Percentiles rank a stretch among this genome's conserved stretches.
Conservation (phyloP, 1,140 invertebrate species). For the Zaprionus davidi region DNA sequence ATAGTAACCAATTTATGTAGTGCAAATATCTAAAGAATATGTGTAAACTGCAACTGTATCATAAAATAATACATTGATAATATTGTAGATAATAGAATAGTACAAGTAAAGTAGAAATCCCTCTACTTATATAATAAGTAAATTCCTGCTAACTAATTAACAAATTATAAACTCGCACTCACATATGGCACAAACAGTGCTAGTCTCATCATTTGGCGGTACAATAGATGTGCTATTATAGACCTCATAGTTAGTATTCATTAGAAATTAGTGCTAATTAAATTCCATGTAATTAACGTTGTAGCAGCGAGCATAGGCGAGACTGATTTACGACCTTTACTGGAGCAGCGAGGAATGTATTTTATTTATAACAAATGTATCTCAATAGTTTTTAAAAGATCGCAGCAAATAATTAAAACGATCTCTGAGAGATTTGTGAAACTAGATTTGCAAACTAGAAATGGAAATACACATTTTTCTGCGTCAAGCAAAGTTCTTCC, state of each 20-base stretch:
- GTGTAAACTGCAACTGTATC: too few species aligned
- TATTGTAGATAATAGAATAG: too few species aligned
- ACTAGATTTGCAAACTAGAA: background rate
- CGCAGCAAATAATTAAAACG: background rate
- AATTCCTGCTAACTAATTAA: background rate
- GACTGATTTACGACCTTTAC: constrained; percentile 5
- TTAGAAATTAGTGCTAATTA: constrained; percentile 7
- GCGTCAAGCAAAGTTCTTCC: background rate
- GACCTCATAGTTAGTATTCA: constrained; percentile 4
- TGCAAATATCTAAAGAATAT: too few species aligned
- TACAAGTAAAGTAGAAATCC: too few species aligned
- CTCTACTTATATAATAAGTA: background rate
- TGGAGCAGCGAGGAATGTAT: background rate
- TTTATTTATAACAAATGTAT: constrained; percentile 6
- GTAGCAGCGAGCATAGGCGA: background rate
- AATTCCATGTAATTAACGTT: background rate
- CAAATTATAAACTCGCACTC: background rate
- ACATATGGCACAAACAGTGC: background rate
- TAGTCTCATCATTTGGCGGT: background rate
- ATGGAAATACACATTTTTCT: background rate
- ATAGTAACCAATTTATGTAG: too few species aligned
- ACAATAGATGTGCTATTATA: background rate
- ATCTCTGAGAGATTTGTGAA: background rate
- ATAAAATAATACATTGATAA: too few species aligned
- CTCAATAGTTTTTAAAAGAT: background rate